Percentiles rank a stretch among this genome's conserved stretches.
These are phyloP conservation scores for Homarus gammarus DNA, from an alignment of 2,888 invertebrate genomes.

Conservation along the genomic window DNA sequence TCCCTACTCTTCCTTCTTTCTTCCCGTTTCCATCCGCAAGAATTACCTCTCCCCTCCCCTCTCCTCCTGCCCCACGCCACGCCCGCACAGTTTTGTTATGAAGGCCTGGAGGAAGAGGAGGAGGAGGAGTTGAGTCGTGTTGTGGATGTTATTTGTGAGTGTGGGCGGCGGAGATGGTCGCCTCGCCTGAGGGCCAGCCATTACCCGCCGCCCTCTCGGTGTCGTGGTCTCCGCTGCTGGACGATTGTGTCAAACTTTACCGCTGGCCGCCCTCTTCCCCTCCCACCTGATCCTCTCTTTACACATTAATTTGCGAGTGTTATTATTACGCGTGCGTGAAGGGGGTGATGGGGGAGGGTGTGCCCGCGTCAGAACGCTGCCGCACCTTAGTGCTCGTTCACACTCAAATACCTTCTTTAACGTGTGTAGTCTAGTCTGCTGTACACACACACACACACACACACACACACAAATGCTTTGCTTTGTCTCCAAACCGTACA, in stretches of 20 bases:
- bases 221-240: background rate
- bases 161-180: background rate
- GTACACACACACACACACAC: too few relatives aligned
- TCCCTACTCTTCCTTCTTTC: background rate
- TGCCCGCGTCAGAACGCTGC: background rate
- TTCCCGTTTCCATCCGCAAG: background rate
- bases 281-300: background rate
- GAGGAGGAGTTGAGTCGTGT: background rate
- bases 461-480: too few relatives aligned
- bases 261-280: background rate
- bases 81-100: background rate
- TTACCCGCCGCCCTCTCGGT: background rate
- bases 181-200: background rate
- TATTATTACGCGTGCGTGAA: conserved; percentile 38
- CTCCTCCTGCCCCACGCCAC: background rate
- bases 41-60: background rate
- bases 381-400: background rate
- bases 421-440: too few relatives aligned
- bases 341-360: conserved; percentile 29
- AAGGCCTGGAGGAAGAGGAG: conserved; percentile 3
- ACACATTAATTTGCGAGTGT: conserved; percentile 39
- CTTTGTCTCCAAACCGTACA: too few relatives aligned
- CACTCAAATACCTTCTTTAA: too few relatives aligned
- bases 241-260: conserved; percentile 8
- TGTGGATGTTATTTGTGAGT: conserved; percentile 9